A percentile compares a stretch with the other conserved stretches of the same genome.
These are phyloP conservation scores for Metellina segmentata DNA, from an alignment of 2,888 invertebrate species.

Conservation along the genomic window DNA sequence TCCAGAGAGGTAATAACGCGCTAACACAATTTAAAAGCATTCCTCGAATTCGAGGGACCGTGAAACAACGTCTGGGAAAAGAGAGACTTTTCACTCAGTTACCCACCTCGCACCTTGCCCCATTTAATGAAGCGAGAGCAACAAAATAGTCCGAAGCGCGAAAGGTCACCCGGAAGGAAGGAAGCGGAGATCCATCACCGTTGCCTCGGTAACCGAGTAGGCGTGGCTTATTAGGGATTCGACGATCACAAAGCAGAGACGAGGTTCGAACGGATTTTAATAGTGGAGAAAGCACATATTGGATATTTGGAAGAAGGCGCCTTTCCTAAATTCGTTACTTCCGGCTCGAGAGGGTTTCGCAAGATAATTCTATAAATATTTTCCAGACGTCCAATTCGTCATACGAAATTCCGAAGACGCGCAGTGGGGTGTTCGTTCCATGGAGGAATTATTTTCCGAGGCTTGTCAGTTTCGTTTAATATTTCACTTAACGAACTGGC, in stretches of 20 bases:
- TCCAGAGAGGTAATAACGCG: background rate
- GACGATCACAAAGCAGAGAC: constrained; percentile 33
- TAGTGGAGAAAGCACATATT: background rate
- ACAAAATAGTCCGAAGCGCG: constrained; percentile 58
- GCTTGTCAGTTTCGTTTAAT: background rate
- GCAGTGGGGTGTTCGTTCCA: background rate
- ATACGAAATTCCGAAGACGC: background rate
- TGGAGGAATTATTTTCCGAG: background rate
- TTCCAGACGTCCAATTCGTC: background rate
- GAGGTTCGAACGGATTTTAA: constrained; percentile 27
- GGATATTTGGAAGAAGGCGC: background rate
- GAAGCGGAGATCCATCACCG: constrained; percentile 44
- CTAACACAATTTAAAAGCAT: background rate
- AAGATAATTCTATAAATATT: background rate
- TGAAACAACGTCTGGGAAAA: background rate
- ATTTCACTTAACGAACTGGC: background rate
- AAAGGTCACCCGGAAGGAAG: constrained; percentile 59
- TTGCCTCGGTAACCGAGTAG: constrained; percentile 46
- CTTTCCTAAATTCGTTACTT: background rate
- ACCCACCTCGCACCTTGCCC: constrained; percentile 27
- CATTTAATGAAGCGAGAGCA: constrained; percentile 57
- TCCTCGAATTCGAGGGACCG: background rate
- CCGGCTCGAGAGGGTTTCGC: background rate
- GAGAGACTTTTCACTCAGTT: constrained; percentile 40
- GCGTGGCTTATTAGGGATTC: constrained; percentile 39